phyloP scores from a whole-genome alignment of 2,797 vertebrate genomes.

The Leontopithecus rosalia region DNA sequence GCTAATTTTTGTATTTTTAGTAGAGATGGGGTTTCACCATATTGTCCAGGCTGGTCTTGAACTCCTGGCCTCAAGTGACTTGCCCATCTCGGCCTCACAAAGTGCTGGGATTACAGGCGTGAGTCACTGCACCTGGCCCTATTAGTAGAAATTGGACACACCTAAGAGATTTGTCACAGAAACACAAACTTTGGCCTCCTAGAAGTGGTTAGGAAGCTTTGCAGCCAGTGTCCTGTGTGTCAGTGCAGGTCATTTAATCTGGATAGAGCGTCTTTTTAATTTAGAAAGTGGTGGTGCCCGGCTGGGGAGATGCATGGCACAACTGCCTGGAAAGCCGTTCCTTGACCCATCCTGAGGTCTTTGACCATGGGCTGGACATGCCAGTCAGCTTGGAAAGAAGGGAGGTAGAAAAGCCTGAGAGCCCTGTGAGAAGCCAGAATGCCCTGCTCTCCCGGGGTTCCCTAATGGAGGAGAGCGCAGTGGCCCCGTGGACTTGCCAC shows the following conservation, averaged over 20 bases:
- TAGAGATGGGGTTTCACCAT: background rate
- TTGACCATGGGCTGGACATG: accelerated
- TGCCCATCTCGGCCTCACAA: background rate
- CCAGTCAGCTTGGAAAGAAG: background rate
- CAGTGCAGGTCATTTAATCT: background rate
- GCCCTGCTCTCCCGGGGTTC: accelerated
- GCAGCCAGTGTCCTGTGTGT: background rate
- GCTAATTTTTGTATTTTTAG: background rate
- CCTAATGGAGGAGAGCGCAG: accelerated
- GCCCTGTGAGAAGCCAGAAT: accelerated
- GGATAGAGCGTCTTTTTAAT: background rate
- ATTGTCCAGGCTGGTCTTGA: background rate
- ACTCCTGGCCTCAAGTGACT: background rate
- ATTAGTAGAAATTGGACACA: background rate
- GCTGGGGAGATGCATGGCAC: background rate
- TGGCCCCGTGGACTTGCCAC: background rate
- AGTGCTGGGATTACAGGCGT: background rate
- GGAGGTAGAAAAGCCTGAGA: background rate
- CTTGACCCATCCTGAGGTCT: background rate
- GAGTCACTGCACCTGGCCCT: too few relatives aligned
- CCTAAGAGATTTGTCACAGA: background rate
- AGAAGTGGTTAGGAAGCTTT: background rate
- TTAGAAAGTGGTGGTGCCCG: background rate
- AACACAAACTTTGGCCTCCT: background rate
- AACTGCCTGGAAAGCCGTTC: background rate